A percentile compares a stretch with the other conserved stretches of the same genome.
These are phyloP conservation scores for Shinisaurus crocodilurus DNA, from an alignment of 2,113 vertebrate genomes.

Conservation along the genomic window DNA sequence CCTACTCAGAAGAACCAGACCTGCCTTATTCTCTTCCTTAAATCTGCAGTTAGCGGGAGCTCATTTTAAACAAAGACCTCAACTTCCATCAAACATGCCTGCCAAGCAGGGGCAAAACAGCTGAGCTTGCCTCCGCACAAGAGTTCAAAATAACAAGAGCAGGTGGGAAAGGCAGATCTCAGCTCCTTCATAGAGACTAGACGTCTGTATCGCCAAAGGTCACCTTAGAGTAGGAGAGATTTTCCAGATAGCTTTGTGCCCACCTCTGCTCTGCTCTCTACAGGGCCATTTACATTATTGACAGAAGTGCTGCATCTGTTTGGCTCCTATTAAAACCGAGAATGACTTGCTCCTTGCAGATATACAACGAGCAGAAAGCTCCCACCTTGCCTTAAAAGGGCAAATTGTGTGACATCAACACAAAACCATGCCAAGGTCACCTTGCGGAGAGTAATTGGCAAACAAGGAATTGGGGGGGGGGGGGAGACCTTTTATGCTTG, in stretches of 20 bases:
- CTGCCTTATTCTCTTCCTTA: not conserved
- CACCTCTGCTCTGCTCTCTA: rapidly evolving
- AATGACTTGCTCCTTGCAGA: not conserved
- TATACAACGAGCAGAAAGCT: not conserved
- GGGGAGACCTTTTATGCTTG: not conserved
- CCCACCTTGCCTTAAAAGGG: not conserved
- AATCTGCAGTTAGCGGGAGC: not conserved
- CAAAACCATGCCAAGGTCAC: not conserved
- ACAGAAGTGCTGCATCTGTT: not conserved
- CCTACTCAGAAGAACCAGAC: not conserved
- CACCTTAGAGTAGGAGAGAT: not conserved
- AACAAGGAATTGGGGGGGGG: no score
- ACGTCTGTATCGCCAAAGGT: not conserved
- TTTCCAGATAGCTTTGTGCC: not conserved
- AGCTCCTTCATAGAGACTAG: not conserved
- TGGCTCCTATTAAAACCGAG: not conserved
- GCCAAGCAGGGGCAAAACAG: not conserved
- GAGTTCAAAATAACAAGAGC: not conserved
- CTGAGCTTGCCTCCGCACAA: not conserved
- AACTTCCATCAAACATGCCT: not conserved
- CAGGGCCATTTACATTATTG: not conserved
- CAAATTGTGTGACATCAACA: not conserved
- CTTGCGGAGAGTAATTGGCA: no score
- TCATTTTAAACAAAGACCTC: not conserved
- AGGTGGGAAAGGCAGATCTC: not conserved